Percentiles rank a stretch among this genome's conserved stretches.
phyloP scores from a whole-genome alignment of 2,888 invertebrate genomes.

The Xylota segnis region DNA sequence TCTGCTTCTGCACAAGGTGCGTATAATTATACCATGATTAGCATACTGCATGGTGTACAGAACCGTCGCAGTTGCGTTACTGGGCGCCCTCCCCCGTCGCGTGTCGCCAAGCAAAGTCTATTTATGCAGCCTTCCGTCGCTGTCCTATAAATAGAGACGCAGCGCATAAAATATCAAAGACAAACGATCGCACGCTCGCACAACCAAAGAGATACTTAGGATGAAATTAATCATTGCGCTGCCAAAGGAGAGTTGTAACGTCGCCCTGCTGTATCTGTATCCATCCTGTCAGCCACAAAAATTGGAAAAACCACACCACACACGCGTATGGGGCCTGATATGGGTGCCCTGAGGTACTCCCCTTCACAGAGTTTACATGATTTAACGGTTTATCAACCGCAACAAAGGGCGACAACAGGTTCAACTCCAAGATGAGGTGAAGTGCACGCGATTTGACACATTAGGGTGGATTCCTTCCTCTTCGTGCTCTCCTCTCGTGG shows the following conservation, averaged over 20 bases:
- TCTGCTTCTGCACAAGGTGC: constrained; percentile 61
- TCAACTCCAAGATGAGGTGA: constrained; percentile 62
- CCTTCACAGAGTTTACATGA: constrained; percentile 49
- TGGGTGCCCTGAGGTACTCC: constrained; percentile 54
- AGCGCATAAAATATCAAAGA: constrained; percentile 74
- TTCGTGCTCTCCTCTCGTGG: not conserved
- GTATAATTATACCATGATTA: constrained; percentile 73
- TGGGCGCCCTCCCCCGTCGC: not conserved
- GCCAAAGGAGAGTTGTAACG: constrained; percentile 37
- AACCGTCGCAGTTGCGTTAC: constrained; percentile 45
- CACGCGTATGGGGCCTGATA: constrained; percentile 48
- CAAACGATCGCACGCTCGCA: constrained; percentile 68
- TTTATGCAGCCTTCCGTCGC: constrained; percentile 53
- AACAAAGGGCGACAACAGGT: constrained; percentile 73
- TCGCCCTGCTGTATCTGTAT: constrained; percentile 22
- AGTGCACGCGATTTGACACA: constrained; percentile 28
- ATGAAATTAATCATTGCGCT: constrained; percentile 74
- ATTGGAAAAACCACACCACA: constrained; percentile 57
- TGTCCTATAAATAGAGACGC: constrained; percentile 59
- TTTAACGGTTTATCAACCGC: constrained; percentile 77
- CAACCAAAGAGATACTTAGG: constrained; percentile 73
- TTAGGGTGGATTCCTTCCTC: constrained; percentile 23
- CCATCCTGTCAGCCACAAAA: constrained; percentile 69
- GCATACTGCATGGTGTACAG: constrained; percentile 37
- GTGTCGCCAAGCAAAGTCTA: constrained; percentile 26